Evolutionary conservation across 2,888 invertebrate genomes (phyloP).

Genomic region (Torymus tubicola): DNA sequence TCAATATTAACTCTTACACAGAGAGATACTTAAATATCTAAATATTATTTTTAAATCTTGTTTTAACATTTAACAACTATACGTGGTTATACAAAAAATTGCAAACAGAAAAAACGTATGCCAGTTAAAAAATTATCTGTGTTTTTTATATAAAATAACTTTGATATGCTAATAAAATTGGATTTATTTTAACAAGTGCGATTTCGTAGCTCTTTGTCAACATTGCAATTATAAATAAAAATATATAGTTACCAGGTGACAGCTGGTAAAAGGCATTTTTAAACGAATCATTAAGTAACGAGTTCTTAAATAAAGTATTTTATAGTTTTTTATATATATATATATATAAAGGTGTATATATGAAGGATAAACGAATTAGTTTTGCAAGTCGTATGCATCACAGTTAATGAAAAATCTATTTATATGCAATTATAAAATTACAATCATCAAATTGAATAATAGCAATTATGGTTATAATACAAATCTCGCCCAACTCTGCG

Average conservation of each 20-base stretch:
- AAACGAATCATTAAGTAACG: slow-evolving; percentile 48
- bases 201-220: slow-evolving; percentile 31
- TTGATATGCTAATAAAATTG: slow-evolving; percentile 43
- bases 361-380: slow-evolving; percentile 32
- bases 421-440: slow-evolving; percentile 53
- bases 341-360: slow-evolving; percentile 17
- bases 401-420: slow-evolving; percentile 42
- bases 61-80: slow-evolving; percentile 47
- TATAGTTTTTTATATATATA: slow-evolving; percentile 33
- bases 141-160: slow-evolving; percentile 7
- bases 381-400: slow-evolving; percentile 36
- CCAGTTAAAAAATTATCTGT: slow-evolving; percentile 8
- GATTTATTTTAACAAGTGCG: slow-evolving; percentile 55
- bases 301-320: slow-evolving; percentile 40
- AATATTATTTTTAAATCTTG: slow-evolving; percentile 41
- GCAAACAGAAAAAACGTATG: slow-evolving; percentile 15
- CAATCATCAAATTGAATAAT: slow-evolving; percentile 56
- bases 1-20: slow-evolving; percentile 34
- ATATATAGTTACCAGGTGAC: slow-evolving; percentile 21
- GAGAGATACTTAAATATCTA: slow-evolving; percentile 35
- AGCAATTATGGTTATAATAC: slow-evolving; percentile 47
- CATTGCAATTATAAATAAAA: slow-evolving; percentile 44
- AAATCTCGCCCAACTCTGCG: slow-evolving; percentile 50
- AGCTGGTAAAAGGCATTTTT: slow-evolving; percentile 15
- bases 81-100: slow-evolving; percentile 35